These are phyloP conservation scores for Rhagophthalmus giganteus DNA, from an alignment of 2,888 invertebrate species.

Conservation along the genomic window DNA sequence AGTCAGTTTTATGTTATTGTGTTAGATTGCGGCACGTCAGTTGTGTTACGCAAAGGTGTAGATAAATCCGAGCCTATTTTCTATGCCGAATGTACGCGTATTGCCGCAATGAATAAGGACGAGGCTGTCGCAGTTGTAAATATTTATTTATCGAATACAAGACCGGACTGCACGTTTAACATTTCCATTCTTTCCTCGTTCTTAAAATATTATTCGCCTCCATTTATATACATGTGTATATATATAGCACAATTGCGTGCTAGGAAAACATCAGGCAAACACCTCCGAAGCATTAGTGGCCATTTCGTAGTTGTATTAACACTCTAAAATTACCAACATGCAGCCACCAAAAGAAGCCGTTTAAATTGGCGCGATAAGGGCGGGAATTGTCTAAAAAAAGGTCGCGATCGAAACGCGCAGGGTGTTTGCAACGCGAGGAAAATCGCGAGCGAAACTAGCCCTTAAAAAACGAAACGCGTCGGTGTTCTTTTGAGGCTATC, in stretches of 20 bases:
- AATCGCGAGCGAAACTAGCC: constrained; percentile 17
- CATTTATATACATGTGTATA: constrained; percentile 7
- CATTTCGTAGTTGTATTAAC: constrained; percentile 55
- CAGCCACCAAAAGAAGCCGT: constrained; percentile 21
- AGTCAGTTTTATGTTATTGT: constrained; percentile 12
- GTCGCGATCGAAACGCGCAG: constrained; percentile 11
- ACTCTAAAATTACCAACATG: constrained; percentile 46
- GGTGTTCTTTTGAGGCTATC: constrained; percentile 26
- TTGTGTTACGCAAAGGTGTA: background rate
- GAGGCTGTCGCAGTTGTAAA: constrained; percentile 1
- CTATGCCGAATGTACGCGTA: background rate
- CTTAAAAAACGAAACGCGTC: constrained; percentile 14
- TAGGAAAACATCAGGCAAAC: constrained; percentile 52
- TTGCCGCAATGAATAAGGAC: constrained; percentile 1
- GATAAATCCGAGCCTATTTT: background rate
- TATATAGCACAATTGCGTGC: constrained; percentile 46
- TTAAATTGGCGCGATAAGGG: constrained; percentile 7
- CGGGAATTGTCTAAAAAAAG: constrained; percentile 8
- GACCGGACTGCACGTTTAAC: background rate
- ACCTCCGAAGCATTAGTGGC: constrained; percentile 56
- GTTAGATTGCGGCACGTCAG: constrained; percentile 6
- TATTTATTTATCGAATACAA: background rate
- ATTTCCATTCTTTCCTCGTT: constrained; percentile 6
- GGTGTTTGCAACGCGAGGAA: constrained; percentile 25
- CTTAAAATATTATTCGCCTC: constrained; percentile 10